Conservation (phyloP, 2,113 vertebrate species). For the Hydropotes inermis region DNA sequence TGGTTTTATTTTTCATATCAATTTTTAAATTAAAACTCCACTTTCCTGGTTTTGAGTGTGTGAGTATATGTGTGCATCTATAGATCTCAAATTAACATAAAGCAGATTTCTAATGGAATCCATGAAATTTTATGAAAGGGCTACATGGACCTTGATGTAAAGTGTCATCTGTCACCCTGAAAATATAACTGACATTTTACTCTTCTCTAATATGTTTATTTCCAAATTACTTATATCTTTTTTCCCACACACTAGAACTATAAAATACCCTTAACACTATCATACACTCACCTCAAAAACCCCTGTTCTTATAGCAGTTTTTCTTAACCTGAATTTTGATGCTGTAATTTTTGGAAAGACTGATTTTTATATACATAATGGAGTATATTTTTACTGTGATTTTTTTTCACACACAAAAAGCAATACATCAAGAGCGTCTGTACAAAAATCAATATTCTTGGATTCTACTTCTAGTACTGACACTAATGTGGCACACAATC, state of each 20-base stretch:
- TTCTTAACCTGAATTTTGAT: not conserved
- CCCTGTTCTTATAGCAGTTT: not conserved
- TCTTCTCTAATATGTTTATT: not conserved
- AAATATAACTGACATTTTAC: conserved; percentile 32
- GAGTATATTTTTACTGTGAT: not conserved
- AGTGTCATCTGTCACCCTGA: not conserved
- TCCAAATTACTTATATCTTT: conserved; percentile 24
- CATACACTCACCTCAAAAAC: not conserved
- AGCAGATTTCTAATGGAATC: not conserved
- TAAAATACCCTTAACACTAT: not conserved
- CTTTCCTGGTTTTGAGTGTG: not conserved
- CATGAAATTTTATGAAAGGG: not conserved
- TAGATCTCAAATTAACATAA: not conserved
- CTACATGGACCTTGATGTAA: not conserved
- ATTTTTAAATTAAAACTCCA: conserved; percentile 3
- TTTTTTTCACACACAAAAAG: not conserved
- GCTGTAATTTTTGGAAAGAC: not conserved
- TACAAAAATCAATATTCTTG: not conserved
- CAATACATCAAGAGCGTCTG: not conserved
- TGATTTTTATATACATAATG: not conserved
- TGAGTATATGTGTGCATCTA: not conserved
- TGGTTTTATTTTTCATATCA: not conserved
- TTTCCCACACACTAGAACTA: not conserved
- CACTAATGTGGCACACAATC: not conserved
- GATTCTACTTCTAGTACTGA: not conserved